Base-by-base conservation (phyloP, 2,797 vertebrate species). In the Cirrhinus mrigala region DNA sequence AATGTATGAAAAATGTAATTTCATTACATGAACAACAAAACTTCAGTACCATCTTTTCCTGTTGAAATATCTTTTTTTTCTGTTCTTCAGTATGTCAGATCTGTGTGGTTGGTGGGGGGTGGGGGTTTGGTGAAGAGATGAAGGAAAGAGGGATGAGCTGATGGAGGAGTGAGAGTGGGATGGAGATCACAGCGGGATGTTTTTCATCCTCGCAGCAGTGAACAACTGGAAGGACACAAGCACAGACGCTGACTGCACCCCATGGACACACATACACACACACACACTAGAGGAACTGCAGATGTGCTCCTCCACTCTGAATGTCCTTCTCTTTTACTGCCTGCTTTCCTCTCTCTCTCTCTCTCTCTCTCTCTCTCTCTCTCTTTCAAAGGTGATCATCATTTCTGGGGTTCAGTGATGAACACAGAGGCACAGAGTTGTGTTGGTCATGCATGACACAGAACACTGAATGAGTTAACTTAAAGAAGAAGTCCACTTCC, bases 171-270 rank as follows among this genome's bases (percentile, higher is more conserved):
- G 96, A 96, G 95, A 96, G 95, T 96, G 92, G 92, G 95, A 96
- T 97, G 96, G 94, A 95, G 93, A 94, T 93, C 97, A 96, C 97
- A 96, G 97, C 96, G 95, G 97, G 97, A 96, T 96, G 95, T 97
- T 97, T 97, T 99, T 99, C 97, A 98, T 98, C 97, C 95, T 97
- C 97, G 94, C 97, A 98, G 97, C 96, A 96, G 97, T 97, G 96
- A 95, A 95, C 96, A 96, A 95, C 96, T 93, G 96, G 93, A 96
- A 97, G 96, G 94, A 97, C 96, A 96, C 96, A 94, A 96, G 96
- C 96, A 94, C 95, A 96, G 96, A 96, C 93, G 94, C 96, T 97
- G 95, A 96, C 94, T 96, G 96, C 97, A 97, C 96, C 40, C 62
- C 18, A 9, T 4, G 24, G 22, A 40, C 70, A 83, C 62, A 71